A percentile compares a stretch with the other conserved stretches of the same genome.
phyloP scores from a whole-genome alignment of 2,888 invertebrate species.

The Trichacis sp. region DNA sequence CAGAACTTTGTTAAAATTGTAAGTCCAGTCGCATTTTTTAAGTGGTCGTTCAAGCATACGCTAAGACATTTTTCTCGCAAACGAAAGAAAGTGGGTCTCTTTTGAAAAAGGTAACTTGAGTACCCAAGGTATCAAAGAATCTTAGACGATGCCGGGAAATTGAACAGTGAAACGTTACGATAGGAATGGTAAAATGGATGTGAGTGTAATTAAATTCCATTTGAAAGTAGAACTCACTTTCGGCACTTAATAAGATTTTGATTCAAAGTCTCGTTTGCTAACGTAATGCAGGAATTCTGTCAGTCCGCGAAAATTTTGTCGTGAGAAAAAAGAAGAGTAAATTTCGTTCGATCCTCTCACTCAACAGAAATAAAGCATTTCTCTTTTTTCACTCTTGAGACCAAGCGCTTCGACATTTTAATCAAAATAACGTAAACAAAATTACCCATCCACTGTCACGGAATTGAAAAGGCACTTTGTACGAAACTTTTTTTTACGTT shows the following conservation, averaged over 20 bases:
- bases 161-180: slow-evolving; percentile 42
- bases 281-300: slow-evolving; percentile 46
- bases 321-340: slow-evolving; percentile 31
- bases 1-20: no score
- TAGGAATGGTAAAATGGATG: slow-evolving; percentile 41
- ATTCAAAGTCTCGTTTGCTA: slow-evolving; percentile 49
- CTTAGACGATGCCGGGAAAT: slow-evolving; percentile 23
- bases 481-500: not conserved
- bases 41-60: no score
- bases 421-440: slow-evolving; percentile 41
- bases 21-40: no score
- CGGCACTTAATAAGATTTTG: slow-evolving; percentile 61
- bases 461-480: not conserved
- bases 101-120: no score
- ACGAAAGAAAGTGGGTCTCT: no score
- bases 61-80: no score
- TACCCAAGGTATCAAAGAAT: no score
- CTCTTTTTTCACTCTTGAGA: slow-evolving; percentile 17
- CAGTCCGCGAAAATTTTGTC: slow-evolving; percentile 36
- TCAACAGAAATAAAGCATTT: slow-evolving; percentile 31
- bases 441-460: slow-evolving; percentile 28
- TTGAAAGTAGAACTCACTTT: slow-evolving; percentile 59
- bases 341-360: slow-evolving; percentile 30
- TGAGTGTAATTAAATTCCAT: slow-evolving; percentile 60
- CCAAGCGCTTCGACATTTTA: slow-evolving; percentile 33